A percentile compares a stretch with the other conserved stretches of the same genome.
These are phyloP conservation scores for Halocaridina rubra DNA, from an alignment of 2,888 invertebrate species.

Conservation along the genomic window DNA sequence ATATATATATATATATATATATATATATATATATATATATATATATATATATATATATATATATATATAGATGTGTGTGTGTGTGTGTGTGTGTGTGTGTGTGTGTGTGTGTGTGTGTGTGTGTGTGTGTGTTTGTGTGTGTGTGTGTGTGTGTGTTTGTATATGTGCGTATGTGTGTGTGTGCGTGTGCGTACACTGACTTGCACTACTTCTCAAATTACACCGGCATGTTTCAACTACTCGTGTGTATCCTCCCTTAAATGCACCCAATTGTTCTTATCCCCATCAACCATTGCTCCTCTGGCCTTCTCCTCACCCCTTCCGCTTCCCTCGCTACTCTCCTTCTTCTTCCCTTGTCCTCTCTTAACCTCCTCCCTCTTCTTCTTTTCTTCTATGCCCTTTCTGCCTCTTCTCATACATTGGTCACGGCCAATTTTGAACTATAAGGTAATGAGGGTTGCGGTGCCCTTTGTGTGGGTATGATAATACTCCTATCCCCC, in stretches of 20 bases:
- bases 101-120: too few relatives aligned
- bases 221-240: too few relatives aligned
- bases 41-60: not conserved
- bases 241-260: not conserved
- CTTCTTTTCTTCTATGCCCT: not conserved
- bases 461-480: not conserved
- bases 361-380: not conserved
- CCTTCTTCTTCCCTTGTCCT: not conserved
- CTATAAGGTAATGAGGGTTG: not conserved
- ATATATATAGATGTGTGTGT: too few relatives aligned
- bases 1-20: not conserved
- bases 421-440: not conserved
- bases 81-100: too few relatives aligned
- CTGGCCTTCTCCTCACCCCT: not conserved
- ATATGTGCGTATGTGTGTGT: too few relatives aligned
- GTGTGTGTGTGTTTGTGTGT: too few relatives aligned
- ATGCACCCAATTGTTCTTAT: not conserved
- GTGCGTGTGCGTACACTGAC: too few relatives aligned
- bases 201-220: too few relatives aligned
- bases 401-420: not conserved
- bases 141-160: too few relatives aligned
- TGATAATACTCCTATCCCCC: too few relatives aligned
- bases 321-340: not conserved
- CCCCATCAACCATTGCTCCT: not conserved
- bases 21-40: not conserved